phyloP scores from a whole-genome alignment of 37 sponge, comb jelly and placozoan genomes.

The Beroe forskalii region DNA sequence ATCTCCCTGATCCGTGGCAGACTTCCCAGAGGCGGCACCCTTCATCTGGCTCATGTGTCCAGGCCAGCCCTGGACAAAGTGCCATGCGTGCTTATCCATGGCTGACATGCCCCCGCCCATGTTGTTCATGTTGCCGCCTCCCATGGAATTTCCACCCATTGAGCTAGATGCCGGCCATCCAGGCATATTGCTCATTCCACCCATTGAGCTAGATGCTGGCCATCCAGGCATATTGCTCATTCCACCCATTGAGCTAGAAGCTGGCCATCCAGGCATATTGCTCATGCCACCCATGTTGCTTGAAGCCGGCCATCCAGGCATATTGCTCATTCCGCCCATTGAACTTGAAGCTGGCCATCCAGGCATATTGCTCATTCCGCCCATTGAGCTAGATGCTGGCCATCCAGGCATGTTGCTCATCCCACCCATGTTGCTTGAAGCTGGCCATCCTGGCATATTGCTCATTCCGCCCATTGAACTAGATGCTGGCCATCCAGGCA shows the following conservation, averaged over 20 bases:
- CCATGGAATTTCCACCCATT: slow-evolving; percentile 40
- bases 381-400: slow-evolving; percentile 53
- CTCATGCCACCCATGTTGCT: slow-evolving; percentile 50
- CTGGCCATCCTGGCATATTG: slow-evolving; percentile 63
- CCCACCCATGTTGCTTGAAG: neutral
- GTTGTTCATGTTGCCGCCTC: neutral
- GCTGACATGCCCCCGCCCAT: slow-evolving; percentile 8
- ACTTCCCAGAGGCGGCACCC: neutral
- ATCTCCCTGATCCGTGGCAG: neutral
- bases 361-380: slow-evolving; percentile 45
- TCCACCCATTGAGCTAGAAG: neutral
- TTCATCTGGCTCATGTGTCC: slow-evolving; percentile 65
- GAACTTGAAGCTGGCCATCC: slow-evolving; percentile 51
- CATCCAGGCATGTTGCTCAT: slow-evolving; percentile 58
- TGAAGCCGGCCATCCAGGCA: slow-evolving; percentile 57
- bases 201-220: slow-evolving; percentile 46
- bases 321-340: slow-evolving; percentile 46
- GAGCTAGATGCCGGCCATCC: slow-evolving; percentile 53
- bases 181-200: slow-evolving; percentile 38
- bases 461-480: slow-evolving; percentile 57
- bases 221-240: slow-evolving; percentile 63
- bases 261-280: slow-evolving; percentile 62
- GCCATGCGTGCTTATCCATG: slow-evolving; percentile 61
- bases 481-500: slow-evolving; percentile 59
- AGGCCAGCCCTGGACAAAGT: slow-evolving; percentile 52